phyloP scores from a whole-genome alignment of 2,113 vertebrate species.

The Charina bottae region DNA sequence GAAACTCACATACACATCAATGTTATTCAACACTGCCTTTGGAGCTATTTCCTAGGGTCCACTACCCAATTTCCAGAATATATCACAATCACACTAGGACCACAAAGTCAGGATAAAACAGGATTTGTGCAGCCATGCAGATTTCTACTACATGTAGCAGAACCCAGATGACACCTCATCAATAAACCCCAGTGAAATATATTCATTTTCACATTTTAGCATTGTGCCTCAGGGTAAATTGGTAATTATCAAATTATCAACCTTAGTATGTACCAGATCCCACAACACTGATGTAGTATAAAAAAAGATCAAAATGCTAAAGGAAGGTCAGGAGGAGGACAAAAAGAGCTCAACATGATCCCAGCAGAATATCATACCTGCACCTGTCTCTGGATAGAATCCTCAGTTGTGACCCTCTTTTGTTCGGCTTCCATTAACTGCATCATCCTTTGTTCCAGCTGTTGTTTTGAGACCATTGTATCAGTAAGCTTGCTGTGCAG shows the following conservation, averaged over 20 bases:
- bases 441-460: conserved; percentile 89
- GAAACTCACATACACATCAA: neutral
- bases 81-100: neutral
- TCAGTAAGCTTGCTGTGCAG: conserved; percentile 92
- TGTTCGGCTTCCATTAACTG: conserved; percentile 90
- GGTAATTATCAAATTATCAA: neutral
- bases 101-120: neutral
- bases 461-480: conserved; percentile 90
- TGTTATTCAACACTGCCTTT: neutral
- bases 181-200: neutral
- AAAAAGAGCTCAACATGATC: neutral
- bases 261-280: neutral
- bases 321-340: neutral
- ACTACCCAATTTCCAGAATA: neutral
- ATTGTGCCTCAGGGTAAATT: neutral
- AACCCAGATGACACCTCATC: neutral
- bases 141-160: neutral
- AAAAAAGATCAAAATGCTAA: neutral
- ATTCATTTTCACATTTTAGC: neutral
- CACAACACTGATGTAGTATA: neutral
- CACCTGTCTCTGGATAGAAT: conserved; percentile 83
- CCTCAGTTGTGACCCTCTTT: conserved; percentile 84
- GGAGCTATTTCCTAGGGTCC: neutral
- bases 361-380: conserved; percentile 60
- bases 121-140: neutral